These are phyloP conservation scores for Dorcus parallelipipedus DNA, from an alignment of 2,888 invertebrate species.

Conservation along the genomic window DNA sequence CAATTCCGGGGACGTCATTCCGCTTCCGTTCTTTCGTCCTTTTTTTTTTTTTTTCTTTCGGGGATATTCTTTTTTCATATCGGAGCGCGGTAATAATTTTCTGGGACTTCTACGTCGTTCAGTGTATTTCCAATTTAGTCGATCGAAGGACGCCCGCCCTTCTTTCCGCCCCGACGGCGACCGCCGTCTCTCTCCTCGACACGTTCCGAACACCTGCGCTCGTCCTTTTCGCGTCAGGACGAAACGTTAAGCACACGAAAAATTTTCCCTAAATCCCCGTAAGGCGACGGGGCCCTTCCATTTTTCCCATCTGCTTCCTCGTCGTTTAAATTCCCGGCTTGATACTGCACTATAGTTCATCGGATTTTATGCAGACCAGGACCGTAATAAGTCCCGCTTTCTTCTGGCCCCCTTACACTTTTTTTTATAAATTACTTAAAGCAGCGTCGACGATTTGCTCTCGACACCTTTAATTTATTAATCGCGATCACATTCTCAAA, in stretches of 20 bases:
- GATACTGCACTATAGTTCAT: slow-evolving; percentile 33
- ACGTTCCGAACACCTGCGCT: too few species aligned
- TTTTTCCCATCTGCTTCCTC: slow-evolving; percentile 41
- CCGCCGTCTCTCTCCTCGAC: too few species aligned
- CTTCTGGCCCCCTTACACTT: too few species aligned
- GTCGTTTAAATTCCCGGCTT: slow-evolving; percentile 29
- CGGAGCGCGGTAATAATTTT: slow-evolving; percentile 34
- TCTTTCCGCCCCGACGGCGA: slow-evolving; percentile 6
- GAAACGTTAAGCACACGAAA: slow-evolving; percentile 17
- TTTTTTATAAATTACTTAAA: too few species aligned
- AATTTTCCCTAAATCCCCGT: slow-evolving; percentile 36
- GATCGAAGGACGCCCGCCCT: slow-evolving; percentile 20
- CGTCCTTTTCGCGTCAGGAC: too few species aligned
- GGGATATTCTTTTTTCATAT: slow-evolving; percentile 14
- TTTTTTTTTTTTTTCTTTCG: not conserved
- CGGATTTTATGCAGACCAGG: slow-evolving; percentile 30
- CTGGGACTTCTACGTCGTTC: slow-evolving; percentile 29
- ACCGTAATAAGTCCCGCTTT: slow-evolving; percentile 13
- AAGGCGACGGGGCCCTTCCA: slow-evolving; percentile 28
- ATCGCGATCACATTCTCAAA: too few species aligned
- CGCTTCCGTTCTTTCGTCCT: slow-evolving; percentile 2
- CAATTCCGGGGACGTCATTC: slow-evolving; percentile 17
- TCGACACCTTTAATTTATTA: too few species aligned
- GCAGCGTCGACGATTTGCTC: too few species aligned
- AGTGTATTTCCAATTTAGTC: slow-evolving; percentile 37